Evolutionary conservation across 2,888 invertebrate genomes (phyloP), one percentile per base, ranked within the genome.

Genomic region (Pyrochroa serraticornis): DNA sequence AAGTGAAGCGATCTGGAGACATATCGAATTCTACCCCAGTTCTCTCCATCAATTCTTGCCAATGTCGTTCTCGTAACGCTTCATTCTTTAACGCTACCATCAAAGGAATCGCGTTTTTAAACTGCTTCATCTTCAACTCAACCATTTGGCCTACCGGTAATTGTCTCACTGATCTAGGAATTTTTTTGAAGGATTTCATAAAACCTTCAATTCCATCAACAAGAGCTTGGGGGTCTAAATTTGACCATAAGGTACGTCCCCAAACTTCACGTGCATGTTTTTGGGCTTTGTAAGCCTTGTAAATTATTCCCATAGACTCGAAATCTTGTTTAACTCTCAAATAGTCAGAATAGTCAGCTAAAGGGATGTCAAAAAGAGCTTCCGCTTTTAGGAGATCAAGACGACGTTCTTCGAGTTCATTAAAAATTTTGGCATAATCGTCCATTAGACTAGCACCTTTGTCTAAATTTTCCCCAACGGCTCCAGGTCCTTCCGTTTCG

Each of bases 61-160:
- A 97, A 79, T 97, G 96, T 7, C 95, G 84, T 66, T 93, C 92
- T 7, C 94, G 82, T 77, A 97, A 85, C 0, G 95, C 93, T 71
- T 95, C 94, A 74, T 94, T 92, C 77, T 95, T 96, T 47, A 97
- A 79, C 37, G 93, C 92, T 3, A 93, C 91, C 87, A 95, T 95
- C 42, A 96, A 80, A 0, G 95, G 94, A 1, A 96, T 89, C 0
- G 92, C 88, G 63, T 87, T 87, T 74, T 91, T 91, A 80, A 96
- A 96, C 71, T 91, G 91, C 71, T 90, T 92, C 92, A 96, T 91
- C 71, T 89, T 89, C n/a, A 87, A 77, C 62, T 94, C 91, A 13
- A 96, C 75, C 65, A 85, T 85, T 60, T 84, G 74, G 0, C 90
- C 94, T 2, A 90, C 86, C 0, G 83, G 78, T 61, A 86, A 80